Percentiles rank a stretch among this genome's conserved stretches.
These are phyloP conservation scores for Pristionchus japonicus DNA, from an alignment of 2,888 invertebrate genomes.

Conservation along the genomic window DNA sequence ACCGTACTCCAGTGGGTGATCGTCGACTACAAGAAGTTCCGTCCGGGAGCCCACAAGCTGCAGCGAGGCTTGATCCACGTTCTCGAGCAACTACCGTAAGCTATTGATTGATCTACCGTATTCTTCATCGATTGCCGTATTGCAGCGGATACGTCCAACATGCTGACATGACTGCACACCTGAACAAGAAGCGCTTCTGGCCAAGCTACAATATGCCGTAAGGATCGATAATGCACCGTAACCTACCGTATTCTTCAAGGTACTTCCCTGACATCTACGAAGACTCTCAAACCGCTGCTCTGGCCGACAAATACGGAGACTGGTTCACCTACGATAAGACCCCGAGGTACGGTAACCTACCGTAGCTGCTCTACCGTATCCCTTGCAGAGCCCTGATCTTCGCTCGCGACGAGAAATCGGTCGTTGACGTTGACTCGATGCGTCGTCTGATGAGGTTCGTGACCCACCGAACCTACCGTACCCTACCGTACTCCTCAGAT, in stretches of 20 bases:
- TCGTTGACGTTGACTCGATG: conserved; percentile 81
- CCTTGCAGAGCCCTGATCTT: conserved; percentile 67
- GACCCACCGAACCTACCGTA: not conserved
- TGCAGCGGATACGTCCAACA: conserved; percentile 67
- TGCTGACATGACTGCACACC: conserved; percentile 64
- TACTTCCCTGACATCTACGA: conserved; percentile 81
- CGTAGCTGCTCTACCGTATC: conserved; percentile 67
- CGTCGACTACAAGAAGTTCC: conserved; percentile 82
- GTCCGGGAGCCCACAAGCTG: conserved; percentile 75
- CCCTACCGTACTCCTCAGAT: conserved; percentile 76
- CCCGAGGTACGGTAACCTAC: conserved; percentile 69
- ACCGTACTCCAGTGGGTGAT: conserved; percentile 73
- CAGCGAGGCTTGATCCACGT: conserved; percentile 81
- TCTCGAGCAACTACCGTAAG: conserved; percentile 83
- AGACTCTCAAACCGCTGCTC: conserved; percentile 80
- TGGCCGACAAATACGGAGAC: conserved; percentile 79
- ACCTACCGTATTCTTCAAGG: conserved; percentile 59
- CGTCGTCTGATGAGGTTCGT: conserved; percentile 78
- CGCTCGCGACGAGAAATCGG: conserved; percentile 79
- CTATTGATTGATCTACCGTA: conserved; percentile 48
- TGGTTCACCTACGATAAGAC: conserved; percentile 79
- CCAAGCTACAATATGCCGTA: conserved; percentile 83
- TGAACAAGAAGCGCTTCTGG: conserved; percentile 81
- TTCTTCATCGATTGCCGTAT: conserved; percentile 48
- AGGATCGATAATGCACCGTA: not conserved